These are phyloP conservation scores for Phataginus tricuspis DNA, from an alignment of 2,797 vertebrate species.

Conservation along the genomic window DNA sequence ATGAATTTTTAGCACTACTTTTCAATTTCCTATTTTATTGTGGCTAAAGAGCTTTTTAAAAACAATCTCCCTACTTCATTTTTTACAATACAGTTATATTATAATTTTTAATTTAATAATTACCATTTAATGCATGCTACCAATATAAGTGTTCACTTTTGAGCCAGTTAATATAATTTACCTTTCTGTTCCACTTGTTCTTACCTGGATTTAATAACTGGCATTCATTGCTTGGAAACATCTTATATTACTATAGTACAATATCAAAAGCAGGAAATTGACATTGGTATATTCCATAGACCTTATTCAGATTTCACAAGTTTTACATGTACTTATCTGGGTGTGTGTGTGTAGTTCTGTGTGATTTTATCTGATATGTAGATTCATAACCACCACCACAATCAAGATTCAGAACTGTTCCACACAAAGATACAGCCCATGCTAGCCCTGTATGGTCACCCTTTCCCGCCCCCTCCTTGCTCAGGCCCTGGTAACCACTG, in stretches of 20 bases:
- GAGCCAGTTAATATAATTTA: neutral
- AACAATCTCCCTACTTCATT: neutral
- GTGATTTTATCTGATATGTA: neutral
- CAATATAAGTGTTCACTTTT: neutral
- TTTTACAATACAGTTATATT: neutral
- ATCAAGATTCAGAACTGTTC: neutral
- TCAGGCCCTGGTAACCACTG: neutral
- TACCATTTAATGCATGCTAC: neutral
- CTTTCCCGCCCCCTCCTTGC: neutral
- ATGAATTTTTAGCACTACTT: neutral
- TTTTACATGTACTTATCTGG: neutral
- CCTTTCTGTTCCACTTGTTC: neutral
- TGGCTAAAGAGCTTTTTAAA: neutral
- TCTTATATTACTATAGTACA: neutral
- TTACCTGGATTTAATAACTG: neutral
- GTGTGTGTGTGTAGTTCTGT: neutral
- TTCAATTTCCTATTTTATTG: neutral
- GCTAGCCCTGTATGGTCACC: too few species aligned
- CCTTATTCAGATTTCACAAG: neutral
- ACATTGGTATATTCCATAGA: neutral
- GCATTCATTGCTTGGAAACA: neutral
- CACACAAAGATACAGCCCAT: neutral
- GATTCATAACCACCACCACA: neutral
- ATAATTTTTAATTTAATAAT: neutral
- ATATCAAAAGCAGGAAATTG: neutral